A percentile compares a stretch with the other conserved stretches of the same genome.
Conservation (phyloP, 2,797 vertebrate species). For the Allobates femoralis region DNA sequence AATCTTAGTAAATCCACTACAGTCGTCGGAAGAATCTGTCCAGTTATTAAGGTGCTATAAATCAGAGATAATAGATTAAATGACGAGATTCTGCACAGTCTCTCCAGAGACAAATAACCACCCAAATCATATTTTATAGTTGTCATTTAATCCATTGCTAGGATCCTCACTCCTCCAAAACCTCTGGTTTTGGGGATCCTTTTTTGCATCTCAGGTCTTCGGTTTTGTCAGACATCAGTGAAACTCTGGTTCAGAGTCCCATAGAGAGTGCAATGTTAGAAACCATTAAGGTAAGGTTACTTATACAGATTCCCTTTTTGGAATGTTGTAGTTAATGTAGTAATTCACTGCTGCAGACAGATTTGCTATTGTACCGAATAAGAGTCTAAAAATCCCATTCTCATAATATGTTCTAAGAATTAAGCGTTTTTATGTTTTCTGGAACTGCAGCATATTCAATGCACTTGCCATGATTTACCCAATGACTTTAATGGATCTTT, state of each 20-base stretch:
- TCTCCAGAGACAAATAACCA: slow-evolving; percentile 16
- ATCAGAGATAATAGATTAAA: slow-evolving; percentile 45
- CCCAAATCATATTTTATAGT: slow-evolving; percentile 26
- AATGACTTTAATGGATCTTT: background rate
- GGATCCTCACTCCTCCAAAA: background rate
- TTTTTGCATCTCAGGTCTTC: background rate
- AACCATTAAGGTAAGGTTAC: background rate
- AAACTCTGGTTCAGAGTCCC: background rate
- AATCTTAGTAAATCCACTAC: slow-evolving; percentile 47
- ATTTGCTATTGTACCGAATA: background rate
- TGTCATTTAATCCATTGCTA: slow-evolving; percentile 13
- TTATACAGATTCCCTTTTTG: background rate
- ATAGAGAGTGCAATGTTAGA: background rate
- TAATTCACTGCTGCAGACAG: background rate
- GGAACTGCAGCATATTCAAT: background rate
- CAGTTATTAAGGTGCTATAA: slow-evolving; percentile 43
- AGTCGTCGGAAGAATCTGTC: slow-evolving; percentile 22
- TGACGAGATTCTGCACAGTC: slow-evolving; percentile 7
- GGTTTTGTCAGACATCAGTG: background rate
- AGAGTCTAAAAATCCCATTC: background rate
- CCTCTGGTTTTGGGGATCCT: background rate
- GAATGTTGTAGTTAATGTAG: background rate
- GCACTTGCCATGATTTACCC: background rate
- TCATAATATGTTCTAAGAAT: background rate
- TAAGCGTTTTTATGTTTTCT: background rate